Evolutionary conservation across 2,113 vertebrate species (phyloP).

Genomic region (Entelurus aequoreus): DNA sequence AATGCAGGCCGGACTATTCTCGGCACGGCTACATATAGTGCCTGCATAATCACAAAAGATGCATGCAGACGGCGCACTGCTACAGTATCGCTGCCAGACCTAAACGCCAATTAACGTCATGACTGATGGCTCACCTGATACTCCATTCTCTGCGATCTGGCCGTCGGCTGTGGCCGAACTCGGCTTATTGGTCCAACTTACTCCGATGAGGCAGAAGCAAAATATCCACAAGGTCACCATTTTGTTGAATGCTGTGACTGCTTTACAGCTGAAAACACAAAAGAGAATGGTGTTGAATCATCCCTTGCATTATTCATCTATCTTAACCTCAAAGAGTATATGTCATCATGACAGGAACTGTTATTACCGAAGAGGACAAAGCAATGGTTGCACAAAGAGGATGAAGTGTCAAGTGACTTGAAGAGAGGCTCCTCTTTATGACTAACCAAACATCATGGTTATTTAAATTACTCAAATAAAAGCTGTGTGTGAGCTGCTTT

Average conservation of each 20-base stretch:
- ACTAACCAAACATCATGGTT: not conserved
- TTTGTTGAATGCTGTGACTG: slow-evolving; percentile 68
- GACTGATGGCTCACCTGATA: slow-evolving; percentile 52
- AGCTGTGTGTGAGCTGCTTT: too few relatives aligned
- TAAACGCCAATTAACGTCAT: not conserved
- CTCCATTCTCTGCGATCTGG: slow-evolving; percentile 46
- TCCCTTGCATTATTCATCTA: not conserved
- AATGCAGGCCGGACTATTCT: slow-evolving; percentile 69
- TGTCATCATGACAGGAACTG: too few relatives aligned
- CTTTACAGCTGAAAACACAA: slow-evolving; percentile 27
- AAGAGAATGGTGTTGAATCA: not conserved
- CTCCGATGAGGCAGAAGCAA: slow-evolving; percentile 58
- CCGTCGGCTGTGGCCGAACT: slow-evolving; percentile 37
- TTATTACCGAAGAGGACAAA: too few relatives aligned
- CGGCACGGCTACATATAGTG: slow-evolving; percentile 65
- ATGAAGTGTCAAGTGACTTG: slow-evolving; percentile 2
- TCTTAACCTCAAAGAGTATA: too few relatives aligned
- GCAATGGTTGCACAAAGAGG: too few relatives aligned
- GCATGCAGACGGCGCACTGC: slow-evolving; percentile 11
- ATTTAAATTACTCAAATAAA: too few relatives aligned
- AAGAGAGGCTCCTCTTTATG: slow-evolving; percentile 21
- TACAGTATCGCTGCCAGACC: slow-evolving; percentile 12
- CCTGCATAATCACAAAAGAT: slow-evolving; percentile 47
- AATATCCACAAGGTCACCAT: slow-evolving; percentile 64
- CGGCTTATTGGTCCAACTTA: slow-evolving; percentile 56